A percentile compares a stretch with the other conserved stretches of the same genome.
Evolutionary conservation across 1,140 invertebrate species (phyloP).

Genomic region (Caenorhabditis remanei): DNA sequence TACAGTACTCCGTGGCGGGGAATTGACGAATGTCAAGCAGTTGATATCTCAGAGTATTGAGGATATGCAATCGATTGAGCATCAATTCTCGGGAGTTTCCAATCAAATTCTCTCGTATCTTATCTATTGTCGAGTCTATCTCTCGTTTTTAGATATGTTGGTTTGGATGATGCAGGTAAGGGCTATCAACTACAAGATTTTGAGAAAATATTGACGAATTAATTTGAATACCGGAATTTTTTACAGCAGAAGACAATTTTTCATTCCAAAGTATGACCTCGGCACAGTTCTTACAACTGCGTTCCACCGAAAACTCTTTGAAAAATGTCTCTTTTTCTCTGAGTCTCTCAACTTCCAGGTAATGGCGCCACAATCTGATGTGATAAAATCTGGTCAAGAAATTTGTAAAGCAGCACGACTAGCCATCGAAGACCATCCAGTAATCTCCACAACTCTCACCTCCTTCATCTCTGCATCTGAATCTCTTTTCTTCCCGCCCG

Average conservation of each 20-base stretch:
- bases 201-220: too few species aligned
- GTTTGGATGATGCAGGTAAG: conserved; percentile 13
- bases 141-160: conserved; percentile 4
- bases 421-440: neutral
- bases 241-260: too few species aligned
- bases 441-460: neutral
- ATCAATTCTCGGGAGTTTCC: conserved; percentile 34
- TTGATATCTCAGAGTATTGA: conserved; percentile 14
- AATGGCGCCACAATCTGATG: neutral
- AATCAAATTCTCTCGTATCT: conserved; percentile 8
- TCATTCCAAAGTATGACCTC: too few species aligned
- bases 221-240: too few species aligned
- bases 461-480: neutral
- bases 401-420: neutral
- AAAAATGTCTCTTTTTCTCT: too few species aligned
- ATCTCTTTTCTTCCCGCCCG: neutral
- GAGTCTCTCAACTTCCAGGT: too few species aligned
- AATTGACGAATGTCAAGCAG: conserved; percentile 16
- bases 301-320: too few species aligned
- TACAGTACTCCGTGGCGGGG: conserved; percentile 20
- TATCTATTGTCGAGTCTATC: conserved; percentile 20
- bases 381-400: neutral
- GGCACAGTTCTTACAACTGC: too few species aligned
- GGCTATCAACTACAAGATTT: too few species aligned
- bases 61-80: conserved; percentile 39